phyloP scores from a whole-genome alignment of 2,888 invertebrate genomes.

The Zeuzera pyrina region DNA sequence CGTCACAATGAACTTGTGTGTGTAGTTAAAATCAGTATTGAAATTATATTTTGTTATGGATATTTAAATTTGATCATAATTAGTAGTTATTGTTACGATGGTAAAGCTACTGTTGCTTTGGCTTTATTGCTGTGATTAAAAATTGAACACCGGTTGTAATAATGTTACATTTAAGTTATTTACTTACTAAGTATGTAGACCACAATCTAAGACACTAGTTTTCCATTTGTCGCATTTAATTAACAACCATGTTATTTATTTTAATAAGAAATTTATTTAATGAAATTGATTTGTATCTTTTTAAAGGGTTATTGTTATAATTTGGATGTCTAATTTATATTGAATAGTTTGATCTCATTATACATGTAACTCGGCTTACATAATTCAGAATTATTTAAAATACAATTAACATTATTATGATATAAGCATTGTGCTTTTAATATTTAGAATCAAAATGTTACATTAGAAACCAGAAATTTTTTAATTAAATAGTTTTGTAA shows the following conservation, averaged over 20 bases:
- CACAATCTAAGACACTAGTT: too few species aligned
- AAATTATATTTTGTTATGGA: constrained; percentile 28
- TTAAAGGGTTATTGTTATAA: constrained; percentile 23
- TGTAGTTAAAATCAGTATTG: constrained; percentile 34
- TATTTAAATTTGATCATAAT: constrained; percentile 17
- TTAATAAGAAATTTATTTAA: too few species aligned
- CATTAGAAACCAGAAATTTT: neutral
- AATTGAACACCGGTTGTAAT: too few species aligned
- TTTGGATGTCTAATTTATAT: constrained; percentile 18
- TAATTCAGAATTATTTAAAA: neutral
- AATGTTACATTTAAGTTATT: too few species aligned
- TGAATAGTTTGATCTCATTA: constrained; percentile 34
- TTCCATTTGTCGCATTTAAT: too few species aligned
- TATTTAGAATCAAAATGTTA: constrained; percentile 1
- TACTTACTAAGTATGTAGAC: too few species aligned
- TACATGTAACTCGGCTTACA: neutral
- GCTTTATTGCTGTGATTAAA: constrained; percentile 56
- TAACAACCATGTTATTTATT: too few species aligned
- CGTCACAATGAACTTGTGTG: constrained; percentile 48
- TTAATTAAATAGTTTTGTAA: constrained; percentile 46
- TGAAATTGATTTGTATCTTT: too few species aligned
- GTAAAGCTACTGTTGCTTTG: constrained; percentile 54
- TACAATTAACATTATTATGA: constrained; percentile 1
- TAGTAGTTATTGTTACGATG: constrained; percentile 29
- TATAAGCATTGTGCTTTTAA: constrained; percentile 2